Conservation (phyloP, 2,797 vertebrate species). For the Oryzias sinensis region DNA sequence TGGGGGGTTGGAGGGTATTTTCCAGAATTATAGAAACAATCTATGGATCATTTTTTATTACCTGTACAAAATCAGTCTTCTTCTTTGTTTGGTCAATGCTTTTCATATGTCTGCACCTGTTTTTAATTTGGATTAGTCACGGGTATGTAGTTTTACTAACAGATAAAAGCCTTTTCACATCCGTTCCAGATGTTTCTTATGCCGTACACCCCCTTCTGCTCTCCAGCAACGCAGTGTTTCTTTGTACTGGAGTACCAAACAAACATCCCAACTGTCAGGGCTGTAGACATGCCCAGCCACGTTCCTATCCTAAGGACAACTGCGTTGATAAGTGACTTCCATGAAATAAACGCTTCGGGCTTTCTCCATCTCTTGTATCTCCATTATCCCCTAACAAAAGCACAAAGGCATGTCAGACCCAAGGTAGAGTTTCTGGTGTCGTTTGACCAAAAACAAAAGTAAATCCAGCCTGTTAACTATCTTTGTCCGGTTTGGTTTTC, state of each 20-base stretch:
- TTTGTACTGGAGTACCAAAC: conserved; percentile 63
- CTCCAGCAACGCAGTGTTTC: conserved; percentile 51
- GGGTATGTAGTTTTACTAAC: conserved; percentile 27
- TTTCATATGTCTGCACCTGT: conserved; percentile 9
- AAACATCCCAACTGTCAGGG: conserved; percentile 63
- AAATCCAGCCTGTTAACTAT: conserved; percentile 1
- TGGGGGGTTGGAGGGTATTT: no score
- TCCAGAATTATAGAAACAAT: no score
- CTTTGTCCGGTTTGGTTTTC: not conserved
- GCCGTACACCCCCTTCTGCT: conserved; percentile 31
- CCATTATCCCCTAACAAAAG: conserved; percentile 68
- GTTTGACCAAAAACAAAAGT: conserved; percentile 32
- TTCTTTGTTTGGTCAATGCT: conserved; percentile 6
- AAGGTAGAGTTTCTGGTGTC: conserved; percentile 54
- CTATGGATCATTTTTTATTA: no score
- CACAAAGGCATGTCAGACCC: conserved; percentile 53
- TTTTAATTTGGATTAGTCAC: conserved; percentile 34
- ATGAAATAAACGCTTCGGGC: conserved; percentile 53
- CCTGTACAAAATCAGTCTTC: no score
- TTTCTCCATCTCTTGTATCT: conserved; percentile 51
- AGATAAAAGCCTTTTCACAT: conserved; percentile 45
- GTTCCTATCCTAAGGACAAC: conserved; percentile 50
- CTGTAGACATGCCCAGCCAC: conserved; percentile 56
- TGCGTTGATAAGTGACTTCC: conserved; percentile 38
- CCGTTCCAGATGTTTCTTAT: conserved; percentile 49